Evolutionary conservation across 2,888 invertebrate species (phyloP).

Genomic region (Heteropelma amictum): DNA sequence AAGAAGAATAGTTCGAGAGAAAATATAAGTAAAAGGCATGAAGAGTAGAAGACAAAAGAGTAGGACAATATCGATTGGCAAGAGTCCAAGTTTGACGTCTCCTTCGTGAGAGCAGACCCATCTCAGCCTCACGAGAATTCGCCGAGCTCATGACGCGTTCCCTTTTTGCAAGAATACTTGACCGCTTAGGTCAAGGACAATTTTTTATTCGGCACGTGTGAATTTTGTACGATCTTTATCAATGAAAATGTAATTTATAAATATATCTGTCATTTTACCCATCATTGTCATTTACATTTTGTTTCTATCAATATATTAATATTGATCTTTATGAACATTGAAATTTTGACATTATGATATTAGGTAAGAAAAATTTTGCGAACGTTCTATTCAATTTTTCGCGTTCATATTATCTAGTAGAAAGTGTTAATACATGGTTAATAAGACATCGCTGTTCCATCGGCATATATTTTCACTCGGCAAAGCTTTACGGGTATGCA

Average conservation of each 20-base stretch:
- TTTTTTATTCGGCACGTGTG: conserved; percentile 23
- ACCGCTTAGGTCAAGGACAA: conserved; percentile 41
- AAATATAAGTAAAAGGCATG: neutral
- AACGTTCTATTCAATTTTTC: too few relatives aligned
- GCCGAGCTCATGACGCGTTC: conserved; percentile 22
- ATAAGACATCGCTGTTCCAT: too few relatives aligned
- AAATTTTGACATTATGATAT: too few relatives aligned
- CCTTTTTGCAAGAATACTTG: conserved; percentile 28
- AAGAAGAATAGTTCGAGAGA: neutral
- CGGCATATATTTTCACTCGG: too few relatives aligned
- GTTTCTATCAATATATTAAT: too few relatives aligned
- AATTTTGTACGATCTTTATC: neutral
- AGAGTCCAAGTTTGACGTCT: conserved; percentile 56
- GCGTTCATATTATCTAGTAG: too few relatives aligned
- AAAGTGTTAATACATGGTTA: too few relatives aligned
- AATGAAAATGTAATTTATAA: neutral
- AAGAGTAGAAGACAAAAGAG: neutral
- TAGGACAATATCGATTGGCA: conserved; percentile 58
- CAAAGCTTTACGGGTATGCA: too few relatives aligned
- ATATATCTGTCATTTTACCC: too few relatives aligned
- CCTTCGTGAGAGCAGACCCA: conserved; percentile 34
- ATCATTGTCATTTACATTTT: too few relatives aligned
- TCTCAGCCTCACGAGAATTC: conserved; percentile 33
- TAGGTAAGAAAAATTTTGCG: too few relatives aligned
- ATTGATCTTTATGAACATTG: too few relatives aligned